Evolutionary conservation across 1,140 invertebrate species (phyloP), one percentile per base, ranked within the genome.

Genomic region (Hermetia illucens): DNA sequence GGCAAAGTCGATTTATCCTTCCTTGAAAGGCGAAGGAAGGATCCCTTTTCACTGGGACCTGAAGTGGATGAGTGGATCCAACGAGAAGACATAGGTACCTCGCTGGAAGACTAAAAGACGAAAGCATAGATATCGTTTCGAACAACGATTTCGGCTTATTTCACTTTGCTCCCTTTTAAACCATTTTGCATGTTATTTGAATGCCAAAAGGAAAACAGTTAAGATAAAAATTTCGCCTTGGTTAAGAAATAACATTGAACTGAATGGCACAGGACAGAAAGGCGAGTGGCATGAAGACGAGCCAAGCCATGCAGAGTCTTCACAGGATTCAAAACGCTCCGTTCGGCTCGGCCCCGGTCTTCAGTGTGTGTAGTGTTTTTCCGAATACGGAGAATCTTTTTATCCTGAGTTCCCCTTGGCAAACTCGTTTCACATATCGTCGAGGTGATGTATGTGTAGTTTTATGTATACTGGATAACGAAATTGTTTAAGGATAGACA

Each of bases 131-230:
- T 8, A 27, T 27, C 8, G 24, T 13, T 8, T 9, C 24, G 24
- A 8, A 27, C 13, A 27, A 8, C 24, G 24, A 27, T 27, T 27
- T 27, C 8, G 24, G 24, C 24, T 27, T 27, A 27, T 27, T 27
- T 27, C 24, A 27, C 24, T 27, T 27, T 27, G 24, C 24, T 27
- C 24, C 24, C 24, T 27, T 27, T 27, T n/a, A 27, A 27, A 13
- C 24, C 24, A 27, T 27, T 27, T 27, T 27, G 24, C 24, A 27
- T 27, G 24, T 27, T 27, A 27, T 27, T 27, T 27, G 24, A 27
- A 27, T 27, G 24, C 24, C 24, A 27, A 27, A 27, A 27, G 24
- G 24, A 27, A 27, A 27, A 27, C 24, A 27, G 24, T 27, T 27
- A 27, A 27, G 24, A 27, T 27, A 27, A 27, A 27, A 27, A 27